phyloP scores from a whole-genome alignment of 2,888 invertebrate genomes.

The Oscheius onirici region DNA sequence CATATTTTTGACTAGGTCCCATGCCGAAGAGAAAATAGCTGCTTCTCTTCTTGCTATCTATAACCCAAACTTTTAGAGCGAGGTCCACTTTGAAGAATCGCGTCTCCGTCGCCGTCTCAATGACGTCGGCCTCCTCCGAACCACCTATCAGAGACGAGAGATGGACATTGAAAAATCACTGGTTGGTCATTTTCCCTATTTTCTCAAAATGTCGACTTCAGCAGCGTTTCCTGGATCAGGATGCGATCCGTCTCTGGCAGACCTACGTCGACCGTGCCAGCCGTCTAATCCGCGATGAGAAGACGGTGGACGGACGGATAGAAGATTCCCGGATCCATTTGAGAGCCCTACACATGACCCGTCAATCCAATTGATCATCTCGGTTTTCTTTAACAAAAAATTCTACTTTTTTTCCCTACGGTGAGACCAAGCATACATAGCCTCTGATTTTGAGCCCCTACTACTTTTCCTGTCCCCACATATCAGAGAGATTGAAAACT shows the following conservation, averaged over 20 bases:
- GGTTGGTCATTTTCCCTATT: conserved; percentile 10
- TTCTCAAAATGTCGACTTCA: background rate
- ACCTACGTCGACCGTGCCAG: conserved; percentile 37
- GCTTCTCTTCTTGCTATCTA: background rate
- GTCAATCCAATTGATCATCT: conserved; percentile 24
- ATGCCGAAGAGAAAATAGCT: too few relatives aligned
- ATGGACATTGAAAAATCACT: conserved; percentile 44
- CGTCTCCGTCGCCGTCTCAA: conserved; percentile 43
- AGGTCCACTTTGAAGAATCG: conserved; percentile 44
- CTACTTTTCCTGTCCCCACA: too few relatives aligned
- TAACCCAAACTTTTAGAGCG: conserved; percentile 32
- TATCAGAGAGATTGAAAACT: too few relatives aligned
- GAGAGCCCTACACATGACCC: conserved; percentile 43
- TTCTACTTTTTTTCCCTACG: too few relatives aligned
- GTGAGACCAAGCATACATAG: too few relatives aligned
- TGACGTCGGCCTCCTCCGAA: conserved; percentile 46
- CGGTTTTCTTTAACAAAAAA: background rate
- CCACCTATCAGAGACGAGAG: conserved; percentile 43
- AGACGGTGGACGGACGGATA: conserved; percentile 44
- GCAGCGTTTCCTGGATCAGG: conserved; percentile 26
- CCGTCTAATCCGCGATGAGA: conserved; percentile 41
- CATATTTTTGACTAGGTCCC: too few relatives aligned
- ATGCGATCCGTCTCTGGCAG: conserved; percentile 39
- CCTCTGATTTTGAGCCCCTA: too few relatives aligned
- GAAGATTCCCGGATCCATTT: conserved; percentile 46